Conservation (phyloP, 2,888 invertebrate genomes). For the Amblyjoppa fuscipennis region DNA sequence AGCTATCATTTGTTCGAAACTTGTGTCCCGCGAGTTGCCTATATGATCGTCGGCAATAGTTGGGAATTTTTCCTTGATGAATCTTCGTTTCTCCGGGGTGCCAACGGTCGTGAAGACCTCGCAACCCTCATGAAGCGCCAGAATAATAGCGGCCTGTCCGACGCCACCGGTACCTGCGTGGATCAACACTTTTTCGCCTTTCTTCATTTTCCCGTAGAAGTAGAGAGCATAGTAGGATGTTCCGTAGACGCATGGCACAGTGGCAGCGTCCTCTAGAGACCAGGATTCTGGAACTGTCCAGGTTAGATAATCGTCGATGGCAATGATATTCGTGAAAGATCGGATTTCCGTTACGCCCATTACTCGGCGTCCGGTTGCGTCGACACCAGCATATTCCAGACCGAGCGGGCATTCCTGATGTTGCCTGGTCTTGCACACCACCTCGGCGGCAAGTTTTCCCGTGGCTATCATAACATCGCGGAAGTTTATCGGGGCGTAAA, state of each 20-base stretch:
- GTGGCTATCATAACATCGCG: constrained; percentile 97
- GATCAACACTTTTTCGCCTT: constrained; percentile 84
- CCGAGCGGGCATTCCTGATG: constrained; percentile 90
- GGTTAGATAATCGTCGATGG: constrained; percentile 85
- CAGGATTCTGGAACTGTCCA: constrained; percentile 88
- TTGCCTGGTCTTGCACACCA: constrained; percentile 89
- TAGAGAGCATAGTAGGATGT: constrained; percentile 88
- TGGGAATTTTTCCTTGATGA: constrained; percentile 87
- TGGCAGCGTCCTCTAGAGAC: constrained; percentile 89
- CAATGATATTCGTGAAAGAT: constrained; percentile 86
- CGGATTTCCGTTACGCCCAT: constrained; percentile 84
- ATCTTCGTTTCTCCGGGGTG: constrained; percentile 86
- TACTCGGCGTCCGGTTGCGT: constrained; percentile 83
- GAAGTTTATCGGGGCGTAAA: constrained; percentile 86
- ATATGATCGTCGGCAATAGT: constrained; percentile 89
- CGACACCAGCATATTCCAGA: constrained; percentile 89
- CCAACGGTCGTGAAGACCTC: constrained; percentile 88
- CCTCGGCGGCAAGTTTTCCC: constrained; percentile 94
- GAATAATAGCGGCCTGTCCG: constrained; percentile 90
- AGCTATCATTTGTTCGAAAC: constrained; percentile 95
- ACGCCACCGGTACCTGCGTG: constrained; percentile 87
- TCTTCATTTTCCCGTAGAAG: constrained; percentile 86
- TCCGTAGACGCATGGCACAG: constrained; percentile 89
- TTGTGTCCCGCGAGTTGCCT: constrained; percentile 94
- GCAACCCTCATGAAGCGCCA: constrained; percentile 88